Conservation (phyloP, 1,140 invertebrate genomes). For the Polypedilum pembai region DNA sequence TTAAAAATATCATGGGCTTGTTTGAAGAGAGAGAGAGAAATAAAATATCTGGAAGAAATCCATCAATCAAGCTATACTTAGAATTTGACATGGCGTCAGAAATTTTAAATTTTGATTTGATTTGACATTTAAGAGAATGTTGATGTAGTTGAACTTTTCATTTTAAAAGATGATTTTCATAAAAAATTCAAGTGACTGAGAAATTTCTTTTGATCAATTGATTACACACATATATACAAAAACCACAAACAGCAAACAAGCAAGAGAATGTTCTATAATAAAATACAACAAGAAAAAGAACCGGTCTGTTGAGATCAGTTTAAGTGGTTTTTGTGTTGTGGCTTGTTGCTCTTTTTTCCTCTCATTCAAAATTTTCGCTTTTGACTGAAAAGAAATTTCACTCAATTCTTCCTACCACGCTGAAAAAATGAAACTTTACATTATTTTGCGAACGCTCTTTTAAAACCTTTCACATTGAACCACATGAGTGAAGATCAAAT, state of each 20-base stretch:
- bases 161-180: no score
- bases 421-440: background rate
- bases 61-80: no score
- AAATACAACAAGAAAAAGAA: background rate
- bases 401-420: background rate
- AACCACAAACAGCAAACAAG: background rate
- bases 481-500: background rate
- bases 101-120: no score
- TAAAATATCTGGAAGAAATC: no score
- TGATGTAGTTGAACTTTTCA: no score
- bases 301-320: conserved; percentile 1
- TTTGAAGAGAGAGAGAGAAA: no score
- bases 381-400: background rate
- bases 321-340: background rate
- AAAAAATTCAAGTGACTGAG: no score
- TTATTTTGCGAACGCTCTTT: background rate
- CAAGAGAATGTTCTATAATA: no score
- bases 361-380: background rate
- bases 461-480: background rate
- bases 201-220: no score
- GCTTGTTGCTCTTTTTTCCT: background rate
- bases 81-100: no score
- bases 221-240: background rate
- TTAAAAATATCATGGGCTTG: no score
- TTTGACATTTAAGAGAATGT: no score